Conservation (phyloP, 92 coral and sea anemone species). For the Galaxea fascicularis region DNA sequence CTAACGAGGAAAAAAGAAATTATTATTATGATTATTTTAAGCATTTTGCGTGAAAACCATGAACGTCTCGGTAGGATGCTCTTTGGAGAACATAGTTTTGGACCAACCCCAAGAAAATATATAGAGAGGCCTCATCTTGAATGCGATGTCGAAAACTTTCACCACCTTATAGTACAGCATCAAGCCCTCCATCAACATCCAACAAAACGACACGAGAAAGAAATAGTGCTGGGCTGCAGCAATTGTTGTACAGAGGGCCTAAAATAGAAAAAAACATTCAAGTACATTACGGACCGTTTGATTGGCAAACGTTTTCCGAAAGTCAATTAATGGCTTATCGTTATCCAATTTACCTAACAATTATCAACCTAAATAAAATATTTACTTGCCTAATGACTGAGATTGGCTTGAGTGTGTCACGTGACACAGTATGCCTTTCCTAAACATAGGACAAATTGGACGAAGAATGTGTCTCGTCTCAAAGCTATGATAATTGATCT, state of each 20-base stretch:
- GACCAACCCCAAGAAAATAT: conserved; percentile 9
- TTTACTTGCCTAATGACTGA: too few species aligned
- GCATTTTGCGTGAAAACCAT: background rate
- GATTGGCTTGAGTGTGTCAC: too few species aligned
- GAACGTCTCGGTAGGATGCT: too few species aligned
- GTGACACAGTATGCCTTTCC: too few species aligned
- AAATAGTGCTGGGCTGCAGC: conserved; percentile 23
- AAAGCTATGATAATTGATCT: too few species aligned
- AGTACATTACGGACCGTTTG: background rate
- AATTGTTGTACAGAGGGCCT: conserved; percentile 15
- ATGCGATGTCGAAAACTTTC: conserved; percentile 15
- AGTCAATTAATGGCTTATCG: too few species aligned
- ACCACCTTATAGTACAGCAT: conserved; percentile 30
- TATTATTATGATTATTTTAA: background rate
- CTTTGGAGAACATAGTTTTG: too few species aligned
- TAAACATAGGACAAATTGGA: too few species aligned
- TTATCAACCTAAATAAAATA: too few species aligned
- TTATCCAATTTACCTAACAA: too few species aligned
- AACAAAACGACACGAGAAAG: conserved; percentile 29
- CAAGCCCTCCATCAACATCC: conserved; percentile 41
- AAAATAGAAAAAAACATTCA: background rate
- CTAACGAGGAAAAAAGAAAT: background rate
- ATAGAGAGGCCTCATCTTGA: background rate
- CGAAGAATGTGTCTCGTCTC: too few species aligned
- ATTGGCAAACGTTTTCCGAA: too few species aligned